Evolutionary conservation across 2,113 vertebrate species (phyloP).

Genomic region (Saguinus imperator): DNA sequence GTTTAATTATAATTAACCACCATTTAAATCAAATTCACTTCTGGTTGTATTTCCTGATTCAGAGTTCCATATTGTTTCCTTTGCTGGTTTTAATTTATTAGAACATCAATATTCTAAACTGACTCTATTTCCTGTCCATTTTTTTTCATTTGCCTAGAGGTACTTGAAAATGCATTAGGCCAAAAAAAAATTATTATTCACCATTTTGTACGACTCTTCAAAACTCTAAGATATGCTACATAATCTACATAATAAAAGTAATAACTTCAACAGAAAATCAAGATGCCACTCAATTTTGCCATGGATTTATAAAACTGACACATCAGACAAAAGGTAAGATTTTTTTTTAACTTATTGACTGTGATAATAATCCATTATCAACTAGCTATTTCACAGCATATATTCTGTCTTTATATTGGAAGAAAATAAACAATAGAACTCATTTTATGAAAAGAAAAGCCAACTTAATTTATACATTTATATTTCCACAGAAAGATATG

Average conservation of each 20-base stretch:
- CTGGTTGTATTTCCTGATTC: constrained; percentile 42
- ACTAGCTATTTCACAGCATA: constrained; percentile 26
- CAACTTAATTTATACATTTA: constrained; percentile 20
- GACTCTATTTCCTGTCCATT: constrained; percentile 36
- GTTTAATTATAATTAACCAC: constrained; percentile 41
- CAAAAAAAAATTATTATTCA: neutral
- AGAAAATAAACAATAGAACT: neutral
- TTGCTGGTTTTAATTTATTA: constrained; percentile 27
- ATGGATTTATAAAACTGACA: constrained; percentile 53
- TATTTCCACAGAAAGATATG: constrained; percentile 42
- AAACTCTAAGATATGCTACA: constrained; percentile 1
- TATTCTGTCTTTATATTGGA: neutral
- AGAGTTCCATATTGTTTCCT: constrained; percentile 21
- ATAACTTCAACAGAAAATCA: constrained; percentile 61
- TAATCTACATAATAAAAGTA: constrained; percentile 47
- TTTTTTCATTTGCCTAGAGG: constrained; percentile 26
- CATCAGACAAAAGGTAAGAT: constrained; percentile 69
- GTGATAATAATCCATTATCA: constrained; percentile 38
- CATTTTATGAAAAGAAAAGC: constrained; percentile 25
- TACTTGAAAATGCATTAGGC: constrained; percentile 42
- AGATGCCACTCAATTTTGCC: constrained; percentile 50
- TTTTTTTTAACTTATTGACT: constrained; percentile 30
- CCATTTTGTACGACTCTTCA: constrained; percentile 26
- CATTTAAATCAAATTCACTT: constrained; percentile 37
- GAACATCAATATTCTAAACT: constrained; percentile 20